Percentiles rank a stretch among this genome's conserved stretches.
Evolutionary conservation across 2,797 vertebrate genomes (phyloP).

Genomic region (Lepilemur septentrionalis): DNA sequence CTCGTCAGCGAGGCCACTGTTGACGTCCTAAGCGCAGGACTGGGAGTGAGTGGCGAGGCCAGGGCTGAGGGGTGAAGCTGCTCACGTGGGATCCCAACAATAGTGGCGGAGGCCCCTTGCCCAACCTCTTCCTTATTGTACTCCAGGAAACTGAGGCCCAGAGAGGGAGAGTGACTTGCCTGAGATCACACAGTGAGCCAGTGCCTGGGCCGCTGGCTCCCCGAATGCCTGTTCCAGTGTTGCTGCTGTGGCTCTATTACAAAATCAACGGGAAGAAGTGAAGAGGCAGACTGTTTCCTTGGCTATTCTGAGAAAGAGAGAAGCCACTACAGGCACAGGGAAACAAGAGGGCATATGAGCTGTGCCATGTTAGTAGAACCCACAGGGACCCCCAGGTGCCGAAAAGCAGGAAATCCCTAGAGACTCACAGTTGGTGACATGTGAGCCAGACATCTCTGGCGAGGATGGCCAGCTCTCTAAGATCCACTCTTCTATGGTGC

Average conservation of each 20-base stretch:
- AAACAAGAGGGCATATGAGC: too few species aligned
- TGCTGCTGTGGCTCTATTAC: background rate
- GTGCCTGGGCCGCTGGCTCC: background rate
- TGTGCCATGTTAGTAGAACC: background rate
- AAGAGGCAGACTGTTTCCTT: background rate
- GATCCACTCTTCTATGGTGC: background rate
- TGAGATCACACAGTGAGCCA: background rate
- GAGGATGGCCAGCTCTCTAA: too few species aligned
- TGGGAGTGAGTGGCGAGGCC: background rate
- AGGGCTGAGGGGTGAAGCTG: background rate
- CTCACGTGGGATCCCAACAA: background rate
- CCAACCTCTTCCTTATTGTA: background rate
- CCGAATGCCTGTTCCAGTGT: fast-evolving
- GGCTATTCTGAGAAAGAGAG: background rate
- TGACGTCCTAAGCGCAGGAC: background rate
- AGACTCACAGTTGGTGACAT: background rate
- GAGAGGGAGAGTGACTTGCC: background rate
- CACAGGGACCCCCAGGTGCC: fast-evolving
- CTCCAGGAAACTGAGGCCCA: background rate
- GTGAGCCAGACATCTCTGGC: background rate
- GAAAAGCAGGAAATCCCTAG: fast-evolving
- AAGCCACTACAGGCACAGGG: background rate
- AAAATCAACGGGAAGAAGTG: background rate
- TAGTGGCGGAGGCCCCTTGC: background rate
- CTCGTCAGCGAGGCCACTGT: background rate